Evolutionary conservation across 1,140 invertebrate species (phyloP), one percentile per base, ranked within the genome.

Genomic region (Zaprionus ornatus): DNA sequence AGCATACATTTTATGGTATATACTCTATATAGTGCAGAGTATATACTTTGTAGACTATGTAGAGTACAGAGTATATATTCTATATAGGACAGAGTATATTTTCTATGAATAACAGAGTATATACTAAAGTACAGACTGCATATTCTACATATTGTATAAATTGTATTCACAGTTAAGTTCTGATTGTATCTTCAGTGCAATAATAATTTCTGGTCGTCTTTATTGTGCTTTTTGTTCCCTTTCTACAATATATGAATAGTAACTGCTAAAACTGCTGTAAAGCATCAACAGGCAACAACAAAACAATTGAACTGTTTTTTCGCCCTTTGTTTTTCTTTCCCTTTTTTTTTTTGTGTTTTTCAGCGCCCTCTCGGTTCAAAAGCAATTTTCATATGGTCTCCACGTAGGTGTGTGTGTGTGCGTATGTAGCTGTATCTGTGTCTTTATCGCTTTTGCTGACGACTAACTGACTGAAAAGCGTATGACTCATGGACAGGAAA

Each of bases 401-500:
- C 82, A 86, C 78, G 70, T 82, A 71, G 65, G 54, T 35, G 27
- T 37, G 15, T 52, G n/a, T 15, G n/a, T 25, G 48, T 52, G 19
- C 23, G 48, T 25, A 7, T 59, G 3, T 54, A 29, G 42, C 7
- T 65, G 54, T 74, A 71, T 71, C 59, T 65, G 64, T 76, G 73
- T 88, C 64, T 83, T 83, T 88, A 88, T 87, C 84, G 66, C 56
- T 86, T 70, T 68, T 73, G 45, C 61, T 65, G 68, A 62, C 64
- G 45, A 60, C 29, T 64, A 65, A 60, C 66, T 75, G 76, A 61
- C 59, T 45, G 65, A 60, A 61, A 61, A 60, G 25, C 15, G 56
- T 29, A 80, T 88, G 84, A 88, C 35, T 88, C 84, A 88, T 65
- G 45, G 64, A 66, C 84, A 87, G 84, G 80, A 87, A 88, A 84